Percentiles rank a stretch among this genome's conserved stretches.
phyloP scores from a whole-genome alignment of 1,140 invertebrate species.

The Drosophila mojavensis region DNA sequence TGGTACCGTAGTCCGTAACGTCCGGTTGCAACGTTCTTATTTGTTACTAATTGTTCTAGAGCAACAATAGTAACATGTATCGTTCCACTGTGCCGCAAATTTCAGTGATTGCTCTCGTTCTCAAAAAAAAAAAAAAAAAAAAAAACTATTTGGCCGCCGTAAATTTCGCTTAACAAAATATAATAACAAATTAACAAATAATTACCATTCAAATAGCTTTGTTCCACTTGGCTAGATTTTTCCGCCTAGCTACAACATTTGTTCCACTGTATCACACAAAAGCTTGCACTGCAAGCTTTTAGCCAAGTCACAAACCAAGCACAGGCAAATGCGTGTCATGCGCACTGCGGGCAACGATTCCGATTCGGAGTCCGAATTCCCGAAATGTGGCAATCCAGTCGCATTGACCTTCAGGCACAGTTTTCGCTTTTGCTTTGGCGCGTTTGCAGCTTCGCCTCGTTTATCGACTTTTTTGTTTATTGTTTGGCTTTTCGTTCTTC shows the following conservation, averaged over 20 bases:
- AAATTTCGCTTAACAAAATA: too few species aligned
- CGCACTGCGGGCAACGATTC: slow-evolving; percentile 39
- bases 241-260: too few species aligned
- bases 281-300: slow-evolving; percentile 28
- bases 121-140: too few species aligned
- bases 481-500: slow-evolving; percentile 59
- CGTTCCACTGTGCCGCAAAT: neutral
- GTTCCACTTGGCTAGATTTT: neutral
- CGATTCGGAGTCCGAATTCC: slow-evolving; percentile 16
- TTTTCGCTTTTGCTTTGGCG: slow-evolving; percentile 64
- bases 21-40: too few species aligned
- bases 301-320: slow-evolving; percentile 28
- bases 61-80: too few species aligned
- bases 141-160: too few species aligned
- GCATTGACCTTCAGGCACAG: slow-evolving; percentile 71
- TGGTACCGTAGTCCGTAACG: too few species aligned
- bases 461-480: slow-evolving; percentile 55
- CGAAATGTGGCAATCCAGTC: slow-evolving; percentile 20
- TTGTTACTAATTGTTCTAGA: too few species aligned
- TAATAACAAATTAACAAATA: too few species aligned
- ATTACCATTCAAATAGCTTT: too few species aligned
- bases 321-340: slow-evolving; percentile 25
- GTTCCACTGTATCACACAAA: slow-evolving; percentile 38
- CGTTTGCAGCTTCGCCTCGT: slow-evolving; percentile 46
- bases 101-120: too few species aligned